phyloP scores from a whole-genome alignment of 2,888 invertebrate species.

The Tetranychus truncatus region DNA sequence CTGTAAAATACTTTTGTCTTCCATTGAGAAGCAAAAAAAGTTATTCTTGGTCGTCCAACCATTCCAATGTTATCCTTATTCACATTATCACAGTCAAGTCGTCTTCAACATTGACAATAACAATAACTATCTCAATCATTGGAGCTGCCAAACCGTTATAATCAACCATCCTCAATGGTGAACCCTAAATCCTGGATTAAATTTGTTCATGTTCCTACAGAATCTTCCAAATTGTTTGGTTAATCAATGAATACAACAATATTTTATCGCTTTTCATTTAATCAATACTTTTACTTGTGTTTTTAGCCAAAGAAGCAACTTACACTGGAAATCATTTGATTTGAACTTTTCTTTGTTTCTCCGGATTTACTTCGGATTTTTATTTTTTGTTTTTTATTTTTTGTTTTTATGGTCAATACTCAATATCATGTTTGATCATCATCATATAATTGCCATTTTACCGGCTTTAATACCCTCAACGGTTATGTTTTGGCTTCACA shows the following conservation, averaged over 20 bases:
- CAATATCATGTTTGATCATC: neutral
- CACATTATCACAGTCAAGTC: too few species aligned
- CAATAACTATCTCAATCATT: neutral
- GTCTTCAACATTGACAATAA: neutral
- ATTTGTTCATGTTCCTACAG: too few species aligned
- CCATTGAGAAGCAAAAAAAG: neutral
- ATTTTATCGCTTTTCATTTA: too few species aligned
- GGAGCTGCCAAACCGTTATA: neutral
- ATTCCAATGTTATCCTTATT: neutral
- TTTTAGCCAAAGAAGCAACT: too few species aligned
- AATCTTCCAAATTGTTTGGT: too few species aligned
- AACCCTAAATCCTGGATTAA: neutral
- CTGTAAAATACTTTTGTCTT: neutral
- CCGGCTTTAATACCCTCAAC: slow-evolving; percentile 20
- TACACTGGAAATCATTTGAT: too few species aligned
- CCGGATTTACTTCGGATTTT: neutral
- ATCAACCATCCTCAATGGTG: neutral
- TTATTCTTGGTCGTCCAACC: neutral
- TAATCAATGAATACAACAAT: too few species aligned
- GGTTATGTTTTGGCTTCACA: slow-evolving; percentile 17
- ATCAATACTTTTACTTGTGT: too few species aligned
- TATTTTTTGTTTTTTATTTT: neutral
- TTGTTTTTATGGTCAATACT: neutral
- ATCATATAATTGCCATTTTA: slow-evolving; percentile 15
- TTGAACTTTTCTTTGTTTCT: too few species aligned